Conservation (phyloP, 2,797 vertebrate genomes). For the Coccyzus lansbergi region DNA sequence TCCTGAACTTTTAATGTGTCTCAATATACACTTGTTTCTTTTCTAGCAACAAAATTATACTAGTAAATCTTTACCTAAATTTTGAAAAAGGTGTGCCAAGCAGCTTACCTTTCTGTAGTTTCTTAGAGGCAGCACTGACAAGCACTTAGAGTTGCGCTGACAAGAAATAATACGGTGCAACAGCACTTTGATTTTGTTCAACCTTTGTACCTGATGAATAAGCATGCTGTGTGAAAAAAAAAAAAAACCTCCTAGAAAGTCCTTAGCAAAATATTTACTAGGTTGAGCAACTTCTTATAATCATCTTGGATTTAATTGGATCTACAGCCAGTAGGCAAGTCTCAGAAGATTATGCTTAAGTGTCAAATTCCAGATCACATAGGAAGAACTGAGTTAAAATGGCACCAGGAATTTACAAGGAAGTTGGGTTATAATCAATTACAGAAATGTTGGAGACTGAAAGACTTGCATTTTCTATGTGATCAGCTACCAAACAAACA, state of each 20-base stretch:
- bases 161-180: conserved; percentile 46
- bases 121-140: not conserved
- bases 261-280: conserved; percentile 84
- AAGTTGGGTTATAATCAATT: not conserved
- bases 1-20: not conserved
- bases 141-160: not conserved
- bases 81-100: conserved; percentile 9
- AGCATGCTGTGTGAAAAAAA: conserved; percentile 43
- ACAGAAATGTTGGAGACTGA: not conserved
- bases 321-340: conserved; percentile 50
- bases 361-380: conserved; percentile 39
- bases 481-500: not conserved
- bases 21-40: conserved; percentile 14
- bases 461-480: not conserved
- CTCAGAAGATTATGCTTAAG: not conserved
- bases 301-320: conserved; percentile 62
- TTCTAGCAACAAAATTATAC: not conserved
- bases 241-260: conserved; percentile 47
- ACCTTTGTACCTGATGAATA: conserved; percentile 80
- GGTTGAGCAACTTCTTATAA: conserved; percentile 68
- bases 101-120: conserved; percentile 76
- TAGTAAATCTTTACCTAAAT: not conserved
- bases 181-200: conserved; percentile 64
- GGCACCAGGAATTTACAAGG: not conserved
- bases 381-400: conserved; percentile 31